phyloP scores from a whole-genome alignment of 92 coral and sea anemone species.

The Bergia puertoricense region DNA sequence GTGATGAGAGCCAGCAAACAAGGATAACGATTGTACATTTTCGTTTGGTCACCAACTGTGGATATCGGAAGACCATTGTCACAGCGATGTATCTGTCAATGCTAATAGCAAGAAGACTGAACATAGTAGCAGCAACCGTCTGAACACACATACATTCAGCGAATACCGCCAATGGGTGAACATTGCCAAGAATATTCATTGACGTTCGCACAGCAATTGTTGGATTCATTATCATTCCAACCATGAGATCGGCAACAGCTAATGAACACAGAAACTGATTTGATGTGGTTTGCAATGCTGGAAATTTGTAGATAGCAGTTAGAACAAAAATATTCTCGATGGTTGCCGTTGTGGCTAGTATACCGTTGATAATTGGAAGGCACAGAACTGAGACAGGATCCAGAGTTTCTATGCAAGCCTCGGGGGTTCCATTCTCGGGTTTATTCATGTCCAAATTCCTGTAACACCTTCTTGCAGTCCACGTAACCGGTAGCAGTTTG shows the following conservation, averaged over 20 bases:
- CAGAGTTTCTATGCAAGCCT: neutral
- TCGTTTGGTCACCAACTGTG: neutral
- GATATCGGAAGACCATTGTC: neutral
- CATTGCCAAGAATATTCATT: neutral
- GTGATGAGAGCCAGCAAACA: neutral
- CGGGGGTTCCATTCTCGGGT: neutral
- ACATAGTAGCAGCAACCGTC: constrained; percentile 1
- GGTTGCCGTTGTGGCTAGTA: neutral
- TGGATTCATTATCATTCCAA: constrained; percentile 18
- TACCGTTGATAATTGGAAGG: constrained; percentile 1
- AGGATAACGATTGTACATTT: neutral
- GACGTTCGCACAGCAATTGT: neutral
- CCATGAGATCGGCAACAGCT: constrained; percentile 11
- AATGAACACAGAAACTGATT: neutral
- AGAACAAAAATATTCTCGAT: neutral
- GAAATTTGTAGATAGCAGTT: neutral
- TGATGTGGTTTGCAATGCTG: constrained; percentile 5
- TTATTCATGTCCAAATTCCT: neutral
- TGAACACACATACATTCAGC: neutral
- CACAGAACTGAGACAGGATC: neutral
- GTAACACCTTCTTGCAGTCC: neutral
- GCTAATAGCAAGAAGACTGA: neutral
- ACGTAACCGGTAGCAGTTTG: neutral
- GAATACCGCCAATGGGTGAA: constrained; percentile 4
- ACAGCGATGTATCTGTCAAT: constrained; percentile 5